Evolutionary conservation across 2,888 invertebrate genomes (phyloP).

Genomic region (Drosophila austrosaltans): DNA sequence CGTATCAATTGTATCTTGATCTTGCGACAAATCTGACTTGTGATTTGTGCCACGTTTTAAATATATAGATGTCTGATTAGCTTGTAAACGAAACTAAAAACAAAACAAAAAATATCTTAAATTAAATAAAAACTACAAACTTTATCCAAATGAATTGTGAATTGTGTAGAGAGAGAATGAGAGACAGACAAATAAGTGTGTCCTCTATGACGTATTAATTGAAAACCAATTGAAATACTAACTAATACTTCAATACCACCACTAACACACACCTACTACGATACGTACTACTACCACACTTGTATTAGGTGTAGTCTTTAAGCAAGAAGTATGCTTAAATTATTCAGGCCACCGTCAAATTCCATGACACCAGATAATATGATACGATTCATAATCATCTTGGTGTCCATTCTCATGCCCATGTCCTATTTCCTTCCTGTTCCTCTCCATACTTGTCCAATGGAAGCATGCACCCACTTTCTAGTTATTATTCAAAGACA

Average conservation of each 20-base stretch:
- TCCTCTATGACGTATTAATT: slow-evolving; percentile 53
- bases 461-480: slow-evolving; percentile 61
- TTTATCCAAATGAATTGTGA: slow-evolving; percentile 60
- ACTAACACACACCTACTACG: slow-evolving; percentile 36
- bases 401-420: slow-evolving; percentile 16
- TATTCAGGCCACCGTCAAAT: slow-evolving; percentile 28
- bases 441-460: slow-evolving; percentile 20
- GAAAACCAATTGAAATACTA: slow-evolving; percentile 66
- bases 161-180: slow-evolving; percentile 23
- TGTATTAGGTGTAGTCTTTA: slow-evolving; percentile 58
- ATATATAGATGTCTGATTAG: slow-evolving; percentile 78
- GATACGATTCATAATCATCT: background rate
- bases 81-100: slow-evolving; percentile 60
- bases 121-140: slow-evolving; percentile 57
- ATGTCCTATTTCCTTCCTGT: slow-evolving; percentile 32
- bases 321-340: slow-evolving; percentile 48
- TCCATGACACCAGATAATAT: background rate
- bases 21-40: slow-evolving; percentile 77
- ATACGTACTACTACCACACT: slow-evolving; percentile 39
- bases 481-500: slow-evolving; percentile 79
- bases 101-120: slow-evolving; percentile 49
- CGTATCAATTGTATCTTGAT: slow-evolving; percentile 77
- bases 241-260: slow-evolving; percentile 56
- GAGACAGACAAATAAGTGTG: slow-evolving; percentile 4
- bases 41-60: slow-evolving; percentile 79